These are phyloP conservation scores for Emberiza fucata DNA, from an alignment of 2,113 vertebrate genomes.

Conservation along the genomic window DNA sequence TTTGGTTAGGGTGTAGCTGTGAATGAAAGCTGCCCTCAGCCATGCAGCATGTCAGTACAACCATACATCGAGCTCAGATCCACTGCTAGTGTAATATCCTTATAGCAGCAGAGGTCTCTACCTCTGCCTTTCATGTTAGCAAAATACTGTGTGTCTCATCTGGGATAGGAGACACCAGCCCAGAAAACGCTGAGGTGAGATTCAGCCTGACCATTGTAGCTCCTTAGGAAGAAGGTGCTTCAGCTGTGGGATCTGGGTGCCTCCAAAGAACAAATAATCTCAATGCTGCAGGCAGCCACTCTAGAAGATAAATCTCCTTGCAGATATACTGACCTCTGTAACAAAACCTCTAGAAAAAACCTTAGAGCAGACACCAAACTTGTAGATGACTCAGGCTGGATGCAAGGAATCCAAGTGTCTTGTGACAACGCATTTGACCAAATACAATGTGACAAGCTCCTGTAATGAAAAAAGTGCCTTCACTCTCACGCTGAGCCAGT, in stretches of 20 bases:
- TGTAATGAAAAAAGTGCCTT: background rate
- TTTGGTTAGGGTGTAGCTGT: background rate
- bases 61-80: background rate
- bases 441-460: background rate
- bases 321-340: background rate
- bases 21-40: background rate
- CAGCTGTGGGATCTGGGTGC: background rate
- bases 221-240: background rate
- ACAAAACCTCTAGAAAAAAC: background rate
- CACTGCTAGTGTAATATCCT: background rate
- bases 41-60: rapidly evolving
- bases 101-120: background rate
- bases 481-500: background rate
- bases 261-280: background rate
- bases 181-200: background rate
- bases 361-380: background rate
- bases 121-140: background rate
- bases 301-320: background rate
- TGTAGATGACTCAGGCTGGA: background rate
- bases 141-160: background rate
- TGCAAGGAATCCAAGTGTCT: background rate
- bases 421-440: background rate
- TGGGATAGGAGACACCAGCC: background rate
- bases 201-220: background rate
- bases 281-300: background rate